Conservation (phyloP, 1,140 invertebrate genomes). For the Drosophila parabipectinata region DNA sequence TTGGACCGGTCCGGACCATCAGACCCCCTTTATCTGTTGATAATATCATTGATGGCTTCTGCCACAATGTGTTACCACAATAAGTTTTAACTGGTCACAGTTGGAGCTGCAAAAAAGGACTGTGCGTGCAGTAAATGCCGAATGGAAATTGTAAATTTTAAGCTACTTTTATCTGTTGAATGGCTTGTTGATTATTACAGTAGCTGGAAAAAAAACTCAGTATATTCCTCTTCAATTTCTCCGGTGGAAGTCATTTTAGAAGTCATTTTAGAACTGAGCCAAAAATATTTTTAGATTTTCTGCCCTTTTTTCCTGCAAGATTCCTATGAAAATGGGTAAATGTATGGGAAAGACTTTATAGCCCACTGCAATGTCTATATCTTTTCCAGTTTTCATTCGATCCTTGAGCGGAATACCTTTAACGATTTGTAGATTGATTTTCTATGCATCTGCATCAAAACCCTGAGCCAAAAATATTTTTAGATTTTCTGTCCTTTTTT, state of each 20-base stretch:
- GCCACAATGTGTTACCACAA: constrained; percentile 77
- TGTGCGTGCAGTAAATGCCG: constrained; percentile 31
- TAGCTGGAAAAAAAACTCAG: constrained; percentile 14
- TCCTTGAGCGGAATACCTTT: no score
- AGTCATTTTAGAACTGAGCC: no score
- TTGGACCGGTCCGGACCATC: constrained; percentile 19
- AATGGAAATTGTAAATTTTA: constrained; percentile 61
- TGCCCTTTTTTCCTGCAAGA: no score
- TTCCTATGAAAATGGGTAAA: no score
- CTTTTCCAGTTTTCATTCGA: background rate
- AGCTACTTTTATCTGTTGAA: constrained; percentile 49
- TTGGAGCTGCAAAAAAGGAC: constrained; percentile 36
- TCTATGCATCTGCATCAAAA: no score
- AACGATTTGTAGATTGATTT: no score
- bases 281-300: no score
- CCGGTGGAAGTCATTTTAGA: no score
- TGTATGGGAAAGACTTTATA: no score
- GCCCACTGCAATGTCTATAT: constrained; percentile 8
- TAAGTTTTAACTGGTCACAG: constrained; percentile 68
- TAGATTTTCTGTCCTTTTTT: no score
- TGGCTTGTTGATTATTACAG: constrained; percentile 67
- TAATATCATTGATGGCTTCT: constrained; percentile 82
- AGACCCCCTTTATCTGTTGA: constrained; percentile 29
- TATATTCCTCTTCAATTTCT: no score
- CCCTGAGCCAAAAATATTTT: no score